These are phyloP conservation scores for Pterocles orientalis DNA, from an alignment of 2,113 vertebrate genomes.

Conservation along the genomic window DNA sequence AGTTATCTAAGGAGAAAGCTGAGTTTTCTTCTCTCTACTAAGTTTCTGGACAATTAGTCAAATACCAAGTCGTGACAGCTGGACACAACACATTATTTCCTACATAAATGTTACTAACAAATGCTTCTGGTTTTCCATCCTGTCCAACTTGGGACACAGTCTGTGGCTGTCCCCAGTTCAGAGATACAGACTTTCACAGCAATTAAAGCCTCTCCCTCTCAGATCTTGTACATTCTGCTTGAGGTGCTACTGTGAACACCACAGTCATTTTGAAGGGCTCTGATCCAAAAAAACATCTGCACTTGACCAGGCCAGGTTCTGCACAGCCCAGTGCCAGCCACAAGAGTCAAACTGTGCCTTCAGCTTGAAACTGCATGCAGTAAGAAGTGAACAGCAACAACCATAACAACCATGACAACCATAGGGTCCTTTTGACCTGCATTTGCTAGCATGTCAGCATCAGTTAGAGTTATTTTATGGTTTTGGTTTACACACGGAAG, in stretches of 20 bases:
- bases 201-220: neutral
- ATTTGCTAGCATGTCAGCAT: neutral
- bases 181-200: neutral
- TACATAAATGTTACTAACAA: neutral
- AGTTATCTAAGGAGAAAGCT: neutral
- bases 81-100: neutral
- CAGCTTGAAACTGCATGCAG: neutral
- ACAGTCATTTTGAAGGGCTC: neutral
- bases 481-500: neutral
- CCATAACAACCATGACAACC: neutral
- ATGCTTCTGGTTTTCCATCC: neutral
- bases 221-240: neutral
- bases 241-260: neutral
- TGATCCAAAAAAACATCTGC: neutral
- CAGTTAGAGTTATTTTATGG: neutral
- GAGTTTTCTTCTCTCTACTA: neutral
- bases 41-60: neutral
- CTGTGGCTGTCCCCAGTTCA: neutral
- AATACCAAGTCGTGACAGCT: neutral
- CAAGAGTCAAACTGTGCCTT: neutral
- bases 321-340: neutral
- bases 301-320: neutral
- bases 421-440: neutral
- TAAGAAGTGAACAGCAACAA: neutral
- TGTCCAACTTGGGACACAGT: neutral